Percentiles rank a stretch among this genome's conserved stretches.
phyloP scores from a whole-genome alignment of 2,888 invertebrate genomes.

The Agrotis exclamationis region DNA sequence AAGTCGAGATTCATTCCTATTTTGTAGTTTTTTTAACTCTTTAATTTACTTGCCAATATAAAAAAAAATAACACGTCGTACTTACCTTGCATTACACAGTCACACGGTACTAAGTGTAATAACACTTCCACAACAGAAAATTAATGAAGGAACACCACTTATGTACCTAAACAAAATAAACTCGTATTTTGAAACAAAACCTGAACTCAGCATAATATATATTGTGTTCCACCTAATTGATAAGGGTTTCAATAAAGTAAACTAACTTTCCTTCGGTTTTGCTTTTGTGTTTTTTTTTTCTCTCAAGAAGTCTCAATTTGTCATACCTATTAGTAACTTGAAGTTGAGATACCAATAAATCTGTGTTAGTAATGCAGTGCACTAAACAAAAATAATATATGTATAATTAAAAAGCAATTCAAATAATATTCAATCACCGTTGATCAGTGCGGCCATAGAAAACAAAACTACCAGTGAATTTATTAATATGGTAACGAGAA shows the following conservation, averaged over 20 bases:
- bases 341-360: not conserved
- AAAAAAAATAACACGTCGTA: conserved; percentile 10
- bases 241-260: conserved; percentile 22
- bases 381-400: no score
- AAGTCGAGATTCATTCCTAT: not conserved
- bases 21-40: not conserved
- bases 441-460: no score
- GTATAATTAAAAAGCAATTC: no score
- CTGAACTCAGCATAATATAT: conserved; percentile 24
- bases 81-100: conserved; percentile 28
- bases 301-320: not conserved
- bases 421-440: no score
- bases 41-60: not conserved
- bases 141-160: not conserved
- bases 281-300: not conserved
- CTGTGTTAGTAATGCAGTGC: no score
- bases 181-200: conserved; percentile 44
- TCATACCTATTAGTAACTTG: no score
- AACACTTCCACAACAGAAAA: conserved; percentile 25
- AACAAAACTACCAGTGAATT: no score
- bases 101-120: not conserved
- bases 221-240: conserved; percentile 21
- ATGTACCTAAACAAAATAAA: conserved; percentile 13
- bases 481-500: no score
- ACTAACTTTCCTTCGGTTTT: conserved; percentile 3